Base-by-base conservation (phyloP, 2,113 vertebrate genomes). In the Aegotheles bennettii region DNA sequence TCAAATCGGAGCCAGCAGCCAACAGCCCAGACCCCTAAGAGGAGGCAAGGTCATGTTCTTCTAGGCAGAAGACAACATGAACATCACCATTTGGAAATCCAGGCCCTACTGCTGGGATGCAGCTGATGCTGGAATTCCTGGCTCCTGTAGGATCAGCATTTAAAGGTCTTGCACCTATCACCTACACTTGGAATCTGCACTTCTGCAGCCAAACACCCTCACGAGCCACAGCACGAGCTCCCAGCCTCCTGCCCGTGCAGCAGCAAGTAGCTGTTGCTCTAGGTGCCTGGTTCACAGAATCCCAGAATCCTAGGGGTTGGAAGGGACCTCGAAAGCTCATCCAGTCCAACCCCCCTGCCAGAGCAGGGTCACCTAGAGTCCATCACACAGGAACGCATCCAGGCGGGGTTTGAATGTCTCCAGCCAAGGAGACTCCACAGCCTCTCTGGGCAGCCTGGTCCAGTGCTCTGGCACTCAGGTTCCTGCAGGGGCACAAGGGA, bases 121-220 rank as follows among this genome's bases (percentile, higher is more conserved):
- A 60, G 38, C 1, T 4, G 0, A 1, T 5, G 21, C 51, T 50
- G 51, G 38, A 67, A 21, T 7, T 25, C n/a, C 67, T 21, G 53
- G 25, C 57, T 80, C 35, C 80, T 51, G 53, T 1, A 13, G 31
- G 21, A 57, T 2, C 63, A 56, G 40, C 35, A 12, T 4, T 0
- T 19, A 51, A 35, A 42, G 47, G 61, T n/a, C 71, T 25, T 19
- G 25, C 51, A 53, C 13, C 9, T 4, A 33, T 3, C 17, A 13
- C 9, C 57, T 21, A 6, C 21, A 7, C 31, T 21, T 50, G 0
- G 9, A 8, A 5, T 7, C 4, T 19, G 33, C 36, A 5, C 12
- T 56, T 21, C 36, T 48, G 36, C 90, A 84, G 61, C 57, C 71
- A 35, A 79, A 47, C 24, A 2, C 23, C 54, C n/a, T 47, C 43